A percentile compares a stretch with the other conserved stretches of the same genome.
Conservation (phyloP, 2,113 vertebrate species). For the Oncorhynchus mykiss region DNA sequence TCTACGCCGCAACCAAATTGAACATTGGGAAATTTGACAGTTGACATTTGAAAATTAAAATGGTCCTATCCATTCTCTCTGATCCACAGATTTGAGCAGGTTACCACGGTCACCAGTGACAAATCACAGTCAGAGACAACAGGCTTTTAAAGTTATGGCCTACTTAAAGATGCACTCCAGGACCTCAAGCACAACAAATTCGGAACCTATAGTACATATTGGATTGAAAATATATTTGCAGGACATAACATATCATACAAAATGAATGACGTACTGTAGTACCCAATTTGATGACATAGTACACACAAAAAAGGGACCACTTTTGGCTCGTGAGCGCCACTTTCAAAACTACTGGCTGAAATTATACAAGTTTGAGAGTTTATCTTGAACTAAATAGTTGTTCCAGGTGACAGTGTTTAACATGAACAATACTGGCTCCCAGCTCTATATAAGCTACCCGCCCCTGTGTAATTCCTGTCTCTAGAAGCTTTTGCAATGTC, state of each 20-base stretch:
- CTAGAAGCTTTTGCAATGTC: constrained; percentile 15
- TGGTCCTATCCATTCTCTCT: constrained; percentile 39
- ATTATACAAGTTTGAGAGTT: too few species aligned
- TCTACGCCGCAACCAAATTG: constrained; percentile 58
- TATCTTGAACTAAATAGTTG: constrained; percentile 8
- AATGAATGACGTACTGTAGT: too few species aligned
- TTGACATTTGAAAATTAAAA: constrained; percentile 71
- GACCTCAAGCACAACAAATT: too few species aligned
- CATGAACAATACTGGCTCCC: constrained; percentile 24
- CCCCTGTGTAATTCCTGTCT: constrained; percentile 9
- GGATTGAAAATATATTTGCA: too few species aligned
- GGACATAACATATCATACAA: too few species aligned
- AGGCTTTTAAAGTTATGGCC: constrained; percentile 33
- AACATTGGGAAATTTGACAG: constrained; percentile 67
- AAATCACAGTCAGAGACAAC: constrained; percentile 36
- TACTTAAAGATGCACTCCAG: constrained; percentile 14
- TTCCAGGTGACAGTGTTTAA: constrained; percentile 18
- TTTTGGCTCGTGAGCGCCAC: too few species aligned
- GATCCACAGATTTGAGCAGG: constrained; percentile 1
- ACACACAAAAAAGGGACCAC: too few species aligned
- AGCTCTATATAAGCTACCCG: constrained; percentile 10
- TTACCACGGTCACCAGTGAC: neutral
- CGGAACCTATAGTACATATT: too few species aligned
- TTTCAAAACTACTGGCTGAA: too few species aligned
- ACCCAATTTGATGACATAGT: too few species aligned